A percentile compares a stretch with the other conserved stretches of the same genome.
These are phyloP conservation scores for Actinia tenebrosa DNA, from an alignment of 64 coral and sea anemone species.

Conservation along the genomic window DNA sequence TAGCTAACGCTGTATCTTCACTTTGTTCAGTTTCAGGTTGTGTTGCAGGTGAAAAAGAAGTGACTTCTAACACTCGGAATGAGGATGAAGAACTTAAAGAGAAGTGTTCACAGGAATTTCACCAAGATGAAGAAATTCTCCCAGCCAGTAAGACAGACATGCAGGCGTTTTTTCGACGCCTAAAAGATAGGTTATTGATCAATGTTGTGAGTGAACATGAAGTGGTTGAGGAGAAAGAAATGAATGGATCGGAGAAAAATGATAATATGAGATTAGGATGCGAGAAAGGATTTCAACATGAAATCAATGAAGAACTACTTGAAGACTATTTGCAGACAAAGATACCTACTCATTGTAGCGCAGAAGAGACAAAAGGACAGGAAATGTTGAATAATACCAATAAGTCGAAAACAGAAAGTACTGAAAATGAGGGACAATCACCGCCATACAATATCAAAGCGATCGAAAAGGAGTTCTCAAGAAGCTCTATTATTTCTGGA, in stretches of 20 bases:
- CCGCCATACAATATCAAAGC: background rate
- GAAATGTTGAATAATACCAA: background rate
- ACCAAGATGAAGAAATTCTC: slow-evolving; percentile 7
- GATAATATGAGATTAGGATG: background rate
- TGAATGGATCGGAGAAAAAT: background rate
- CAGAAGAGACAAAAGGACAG: background rate
- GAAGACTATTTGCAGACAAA: background rate
- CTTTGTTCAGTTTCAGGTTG: background rate
- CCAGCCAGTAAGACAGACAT: background rate
- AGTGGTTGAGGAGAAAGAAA: background rate
- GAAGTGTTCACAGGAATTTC: background rate
- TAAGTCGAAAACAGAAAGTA: background rate
- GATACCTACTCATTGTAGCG: background rate
- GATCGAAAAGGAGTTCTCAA: background rate
- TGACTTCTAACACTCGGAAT: background rate
- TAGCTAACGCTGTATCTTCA: too few species aligned
- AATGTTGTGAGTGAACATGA: background rate
- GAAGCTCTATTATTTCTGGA: background rate
- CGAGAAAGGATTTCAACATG: background rate
- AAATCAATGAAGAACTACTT: background rate
- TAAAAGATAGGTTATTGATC: background rate
- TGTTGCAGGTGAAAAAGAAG: background rate
- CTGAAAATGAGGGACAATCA: background rate
- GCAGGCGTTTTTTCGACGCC: slow-evolving; percentile 12
- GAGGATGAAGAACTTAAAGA: background rate